phyloP scores from a whole-genome alignment of 2,888 invertebrate genomes.

The Drosophila nr. fundita region DNA sequence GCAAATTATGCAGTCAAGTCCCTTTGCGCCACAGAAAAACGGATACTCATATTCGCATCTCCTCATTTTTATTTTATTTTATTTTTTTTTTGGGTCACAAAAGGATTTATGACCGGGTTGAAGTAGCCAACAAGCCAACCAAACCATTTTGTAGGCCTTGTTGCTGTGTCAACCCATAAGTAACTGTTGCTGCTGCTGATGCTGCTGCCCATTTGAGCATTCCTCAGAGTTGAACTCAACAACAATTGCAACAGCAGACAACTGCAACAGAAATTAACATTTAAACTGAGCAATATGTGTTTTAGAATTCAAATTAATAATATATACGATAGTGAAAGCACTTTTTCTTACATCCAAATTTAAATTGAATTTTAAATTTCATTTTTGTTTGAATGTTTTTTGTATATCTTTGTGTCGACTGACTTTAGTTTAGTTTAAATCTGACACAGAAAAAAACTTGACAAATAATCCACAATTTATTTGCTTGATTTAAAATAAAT shows the following conservation, averaged over 20 bases:
- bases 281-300: background rate
- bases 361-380: no score
- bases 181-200: slow-evolving; percentile 28
- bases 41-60: slow-evolving; percentile 56
- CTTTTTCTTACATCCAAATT: background rate
- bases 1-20: slow-evolving; percentile 80
- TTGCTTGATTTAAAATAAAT: background rate
- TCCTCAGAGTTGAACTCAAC: slow-evolving; percentile 8
- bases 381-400: no score
- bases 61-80: slow-evolving; percentile 4
- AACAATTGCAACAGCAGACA: slow-evolving; percentile 13
- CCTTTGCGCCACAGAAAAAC: slow-evolving; percentile 40
- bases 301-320: background rate
- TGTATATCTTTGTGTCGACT: no score
- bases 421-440: no score
- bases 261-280: background rate
- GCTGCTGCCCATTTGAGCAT: slow-evolving; percentile 38
- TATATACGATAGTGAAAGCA: background rate
- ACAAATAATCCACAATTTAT: no score
- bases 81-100: slow-evolving; percentile 58
- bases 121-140: slow-evolving; percentile 12
- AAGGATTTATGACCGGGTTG: slow-evolving; percentile 63
- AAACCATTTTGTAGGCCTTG: slow-evolving; percentile 31
- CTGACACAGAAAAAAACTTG: background rate
- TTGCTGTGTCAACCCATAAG: slow-evolving; percentile 38